These are phyloP conservation scores for Nannobrachium achirus DNA, from an alignment of 2,113 vertebrate species.

Conservation along the genomic window DNA sequence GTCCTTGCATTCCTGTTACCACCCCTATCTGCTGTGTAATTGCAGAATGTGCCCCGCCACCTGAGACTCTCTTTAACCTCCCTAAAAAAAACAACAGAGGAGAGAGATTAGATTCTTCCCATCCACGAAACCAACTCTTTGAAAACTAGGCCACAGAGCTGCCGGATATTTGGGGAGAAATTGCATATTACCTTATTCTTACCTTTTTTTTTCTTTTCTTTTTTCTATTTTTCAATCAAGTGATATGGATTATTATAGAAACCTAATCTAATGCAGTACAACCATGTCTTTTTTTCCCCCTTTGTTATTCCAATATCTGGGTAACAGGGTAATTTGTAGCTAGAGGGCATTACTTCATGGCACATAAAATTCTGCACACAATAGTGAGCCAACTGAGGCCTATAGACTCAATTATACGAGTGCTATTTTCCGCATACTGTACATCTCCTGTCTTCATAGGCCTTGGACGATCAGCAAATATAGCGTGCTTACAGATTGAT, in stretches of 20 bases:
- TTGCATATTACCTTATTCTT: not conserved
- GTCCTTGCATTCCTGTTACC: slow-evolving; percentile 48
- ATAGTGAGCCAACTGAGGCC: slow-evolving; percentile 4
- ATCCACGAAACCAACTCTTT: slow-evolving; percentile 32
- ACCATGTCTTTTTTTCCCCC: too few species aligned
- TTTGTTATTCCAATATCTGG: not conserved
- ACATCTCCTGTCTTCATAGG: too few species aligned
- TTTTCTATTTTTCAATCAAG: slow-evolving; percentile 2
- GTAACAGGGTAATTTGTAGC: not conserved
- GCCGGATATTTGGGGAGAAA: slow-evolving; percentile 9
- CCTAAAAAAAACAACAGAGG: slow-evolving; percentile 29
- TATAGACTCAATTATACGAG: slow-evolving; percentile 19
- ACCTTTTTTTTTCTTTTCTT: too few species aligned
- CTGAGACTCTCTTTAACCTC: slow-evolving; percentile 72
- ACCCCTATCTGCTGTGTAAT: slow-evolving; percentile 74
- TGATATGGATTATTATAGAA: not conserved
- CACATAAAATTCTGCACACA: slow-evolving; percentile 7
- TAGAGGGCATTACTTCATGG: not conserved
- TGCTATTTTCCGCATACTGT: not conserved
- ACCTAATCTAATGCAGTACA: not conserved
- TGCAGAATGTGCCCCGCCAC: slow-evolving; percentile 68
- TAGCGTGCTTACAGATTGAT: slow-evolving; percentile 35
- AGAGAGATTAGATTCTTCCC: slow-evolving; percentile 44
- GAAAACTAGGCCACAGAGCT: slow-evolving; percentile 50
- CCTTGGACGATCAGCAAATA: slow-evolving; percentile 4